Evolutionary conservation across 1,140 invertebrate species (phyloP), one percentile per base, ranked within the genome.

Genomic region (Branchinecta lynchi): DNA sequence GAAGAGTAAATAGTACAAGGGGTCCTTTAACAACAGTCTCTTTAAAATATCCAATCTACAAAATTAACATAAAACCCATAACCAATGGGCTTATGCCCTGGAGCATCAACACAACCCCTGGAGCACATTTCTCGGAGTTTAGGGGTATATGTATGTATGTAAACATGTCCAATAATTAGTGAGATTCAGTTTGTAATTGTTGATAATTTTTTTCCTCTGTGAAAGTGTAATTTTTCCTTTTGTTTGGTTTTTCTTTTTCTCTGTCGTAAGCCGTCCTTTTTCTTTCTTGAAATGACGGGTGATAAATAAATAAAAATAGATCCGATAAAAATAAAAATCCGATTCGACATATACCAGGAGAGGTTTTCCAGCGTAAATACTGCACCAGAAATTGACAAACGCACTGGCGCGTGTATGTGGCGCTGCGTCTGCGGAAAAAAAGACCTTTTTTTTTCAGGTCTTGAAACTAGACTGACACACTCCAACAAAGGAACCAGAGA

Each of bases 401-500:
- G 20, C 66, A 60, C 7, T 20, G 8, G 20, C 15, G 9, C 15
- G 10, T 66, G 60, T n/a, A 21, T 12, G 9, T 43, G 45, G 3
- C 8, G n/a, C 20, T 51, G 46, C n/a, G n/a, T n/a, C n/a, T n/a
- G n/a, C n/a, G n/a, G 46, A 9, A 51, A 51, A 9, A 51, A 9
- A 9, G 9, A 9, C 72, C 70, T 69, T 70, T 51, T 66, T 65
- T 68, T 74, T 75, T 32, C 72, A 81, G 79, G 78, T 44, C 76
- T 74, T 68, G 79, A 84, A 71, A 81, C 85, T 75, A 79, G 91
- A 73, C 80, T 96, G 7, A 96, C 92, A 7, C 89, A 87, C 78
- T 87, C 89, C 0, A 88, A 88, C 73, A 88, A 89, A 74, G 81
- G 84, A 66, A 78, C 79, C 74, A 86, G 82, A 9, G 67, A 67